Conservation (phyloP, 2,113 vertebrate genomes). For the Trachemys scripta region DNA sequence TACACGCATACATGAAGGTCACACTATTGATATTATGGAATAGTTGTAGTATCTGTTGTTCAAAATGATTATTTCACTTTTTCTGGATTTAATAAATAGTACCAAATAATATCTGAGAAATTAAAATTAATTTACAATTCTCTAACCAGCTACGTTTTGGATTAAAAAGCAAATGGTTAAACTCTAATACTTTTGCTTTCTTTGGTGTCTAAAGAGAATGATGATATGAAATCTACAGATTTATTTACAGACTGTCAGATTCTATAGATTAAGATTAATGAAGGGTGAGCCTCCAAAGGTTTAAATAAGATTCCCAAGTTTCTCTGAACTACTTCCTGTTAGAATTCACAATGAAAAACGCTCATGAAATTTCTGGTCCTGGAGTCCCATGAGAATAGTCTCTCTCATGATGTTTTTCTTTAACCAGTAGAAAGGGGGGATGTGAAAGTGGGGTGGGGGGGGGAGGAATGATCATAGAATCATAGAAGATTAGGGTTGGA, state of each 20-base stretch:
- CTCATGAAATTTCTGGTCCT: neutral
- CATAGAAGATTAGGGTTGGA: no score
- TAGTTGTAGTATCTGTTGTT: neutral
- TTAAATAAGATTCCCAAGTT: neutral
- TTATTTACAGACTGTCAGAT: neutral
- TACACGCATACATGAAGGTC: neutral
- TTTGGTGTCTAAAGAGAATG: neutral
- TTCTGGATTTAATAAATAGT: neutral
- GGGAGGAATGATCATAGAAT: neutral
- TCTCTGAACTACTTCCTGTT: neutral
- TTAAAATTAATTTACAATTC: neutral
- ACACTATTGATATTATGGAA: neutral
- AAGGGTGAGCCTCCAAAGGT: neutral
- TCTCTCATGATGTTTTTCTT: neutral
- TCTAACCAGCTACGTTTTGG: neutral
- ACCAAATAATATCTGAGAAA: neutral
- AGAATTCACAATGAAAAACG: neutral
- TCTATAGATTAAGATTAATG: neutral
- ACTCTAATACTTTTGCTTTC: neutral
- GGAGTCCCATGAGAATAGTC: neutral
- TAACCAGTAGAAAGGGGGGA: neutral
- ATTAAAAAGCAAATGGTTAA: neutral
- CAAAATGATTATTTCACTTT: neutral
- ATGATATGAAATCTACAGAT: neutral
- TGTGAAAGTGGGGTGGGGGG: neutral